Evolutionary conservation across 2,113 vertebrate genomes (phyloP).

Genomic region (Phrynosoma blainvillii): DNA sequence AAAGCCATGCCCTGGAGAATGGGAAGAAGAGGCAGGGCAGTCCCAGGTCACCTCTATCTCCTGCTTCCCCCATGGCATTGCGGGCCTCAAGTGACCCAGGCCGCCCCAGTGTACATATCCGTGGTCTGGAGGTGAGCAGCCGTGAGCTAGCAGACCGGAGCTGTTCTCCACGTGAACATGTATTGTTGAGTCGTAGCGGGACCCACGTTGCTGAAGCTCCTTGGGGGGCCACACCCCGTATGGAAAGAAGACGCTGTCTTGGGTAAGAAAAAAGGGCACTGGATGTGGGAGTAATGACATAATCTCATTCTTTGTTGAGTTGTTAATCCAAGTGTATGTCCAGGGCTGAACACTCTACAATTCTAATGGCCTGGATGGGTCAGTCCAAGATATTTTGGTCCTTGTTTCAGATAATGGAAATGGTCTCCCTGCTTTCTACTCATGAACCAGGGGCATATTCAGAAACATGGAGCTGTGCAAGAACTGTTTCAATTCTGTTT

Average conservation of each 20-base stretch:
- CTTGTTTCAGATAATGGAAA: not conserved
- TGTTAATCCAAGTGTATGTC: not conserved
- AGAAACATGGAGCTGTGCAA: not conserved
- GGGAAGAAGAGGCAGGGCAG: constrained; percentile 21
- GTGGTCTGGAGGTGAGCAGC: constrained; percentile 92
- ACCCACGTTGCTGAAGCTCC: constrained; percentile 65
- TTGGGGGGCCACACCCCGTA: constrained; percentile 73
- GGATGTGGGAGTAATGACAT: not conserved
- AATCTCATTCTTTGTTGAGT: not conserved
- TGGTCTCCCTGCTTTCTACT: not conserved
- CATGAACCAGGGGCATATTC: not conserved
- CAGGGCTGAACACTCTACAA: too few relatives aligned
- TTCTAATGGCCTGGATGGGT: not conserved
- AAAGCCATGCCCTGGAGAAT: constrained; percentile 37
- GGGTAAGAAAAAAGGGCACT: constrained; percentile 54
- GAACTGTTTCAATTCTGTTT: not conserved
- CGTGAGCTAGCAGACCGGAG: constrained; percentile 91
- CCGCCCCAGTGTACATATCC: constrained; percentile 79
- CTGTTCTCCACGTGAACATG: constrained; percentile 86
- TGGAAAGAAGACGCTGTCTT: constrained; percentile 69
- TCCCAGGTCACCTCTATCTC: not conserved
- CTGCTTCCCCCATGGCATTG: not conserved
- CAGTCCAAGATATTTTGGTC: not conserved
- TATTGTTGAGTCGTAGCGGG: constrained; percentile 82
- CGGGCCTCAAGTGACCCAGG: constrained; percentile 61